A percentile compares a stretch with the other conserved stretches of the same genome.
Conservation (phyloP, 2,797 vertebrate species). For the Oceanodroma leucorhoa region DNA sequence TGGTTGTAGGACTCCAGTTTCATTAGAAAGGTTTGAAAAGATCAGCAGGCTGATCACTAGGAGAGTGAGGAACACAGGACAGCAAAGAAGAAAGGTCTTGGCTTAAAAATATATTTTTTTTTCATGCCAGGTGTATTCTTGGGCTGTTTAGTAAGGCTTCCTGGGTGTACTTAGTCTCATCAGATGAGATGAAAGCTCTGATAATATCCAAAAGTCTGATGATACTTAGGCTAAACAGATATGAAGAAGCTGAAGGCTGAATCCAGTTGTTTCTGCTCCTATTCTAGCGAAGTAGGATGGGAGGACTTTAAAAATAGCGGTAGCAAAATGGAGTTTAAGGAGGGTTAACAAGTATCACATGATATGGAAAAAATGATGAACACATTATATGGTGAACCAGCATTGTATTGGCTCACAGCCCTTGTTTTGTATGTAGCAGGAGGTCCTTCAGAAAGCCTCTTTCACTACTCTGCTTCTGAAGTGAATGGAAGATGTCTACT, state of each 20-base stretch:
- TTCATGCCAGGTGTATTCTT: background rate
- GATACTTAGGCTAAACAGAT: background rate
- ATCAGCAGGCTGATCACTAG: background rate
- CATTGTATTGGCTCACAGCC: background rate
- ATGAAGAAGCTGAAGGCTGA: background rate
- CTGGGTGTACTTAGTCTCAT: background rate
- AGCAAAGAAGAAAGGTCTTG: background rate
- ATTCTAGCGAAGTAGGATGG: background rate
- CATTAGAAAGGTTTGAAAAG: background rate
- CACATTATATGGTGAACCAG: background rate
- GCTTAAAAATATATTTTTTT: background rate
- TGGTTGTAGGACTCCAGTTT: background rate
- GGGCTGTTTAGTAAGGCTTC: background rate
- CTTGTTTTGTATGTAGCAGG: background rate
- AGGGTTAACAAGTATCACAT: background rate
- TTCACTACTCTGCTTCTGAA: background rate
- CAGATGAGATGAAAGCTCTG: background rate
- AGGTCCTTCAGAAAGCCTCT: background rate
- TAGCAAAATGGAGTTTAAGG: background rate
- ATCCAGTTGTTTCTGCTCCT: background rate
- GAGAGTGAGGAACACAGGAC: background rate
- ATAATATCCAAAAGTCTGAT: background rate
- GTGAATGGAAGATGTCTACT: background rate
- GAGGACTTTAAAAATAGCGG: background rate
- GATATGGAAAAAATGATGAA: background rate